Conservation (phyloP, 2,113 vertebrate species). For the Plecturocebus donacophilus region DNA sequence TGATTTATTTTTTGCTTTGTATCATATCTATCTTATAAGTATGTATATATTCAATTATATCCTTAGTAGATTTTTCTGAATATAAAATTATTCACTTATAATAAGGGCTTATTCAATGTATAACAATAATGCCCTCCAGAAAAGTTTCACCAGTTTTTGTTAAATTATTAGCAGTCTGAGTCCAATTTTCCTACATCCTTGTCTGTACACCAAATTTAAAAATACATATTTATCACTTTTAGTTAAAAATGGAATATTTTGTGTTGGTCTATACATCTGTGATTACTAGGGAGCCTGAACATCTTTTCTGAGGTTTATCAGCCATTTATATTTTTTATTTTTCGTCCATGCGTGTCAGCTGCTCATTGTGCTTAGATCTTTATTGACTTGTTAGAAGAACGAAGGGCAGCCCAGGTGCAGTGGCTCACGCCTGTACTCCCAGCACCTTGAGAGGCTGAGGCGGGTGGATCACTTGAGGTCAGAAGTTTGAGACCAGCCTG, state of each 20-base stretch:
- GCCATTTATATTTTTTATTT: not conserved
- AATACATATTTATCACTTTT: not conserved
- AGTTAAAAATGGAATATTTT: constrained; percentile 38
- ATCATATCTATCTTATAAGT: not conserved
- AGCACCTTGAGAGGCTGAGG: too few species aligned
- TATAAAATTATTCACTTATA: constrained; percentile 17
- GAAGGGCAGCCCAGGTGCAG: too few species aligned
- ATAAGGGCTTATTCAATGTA: not conserved
- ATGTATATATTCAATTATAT: not conserved
- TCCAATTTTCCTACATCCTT: not conserved
- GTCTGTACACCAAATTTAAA: not conserved
- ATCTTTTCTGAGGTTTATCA: not conserved
- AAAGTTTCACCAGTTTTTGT: not conserved
- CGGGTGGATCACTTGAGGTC: too few species aligned
- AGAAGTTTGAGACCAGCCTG: too few species aligned
- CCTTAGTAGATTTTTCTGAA: not conserved
- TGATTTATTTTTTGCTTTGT: not conserved
- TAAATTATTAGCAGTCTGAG: not conserved
- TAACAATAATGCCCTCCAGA: not conserved
- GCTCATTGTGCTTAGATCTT: not conserved
- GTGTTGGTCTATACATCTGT: not conserved
- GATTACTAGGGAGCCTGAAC: not conserved
- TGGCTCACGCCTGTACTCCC: too few species aligned
- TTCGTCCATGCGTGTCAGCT: not conserved
- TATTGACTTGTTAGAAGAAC: not conserved